Evolutionary conservation across 2,888 invertebrate genomes (phyloP).

Genomic region (Tetropium fuscum): DNA sequence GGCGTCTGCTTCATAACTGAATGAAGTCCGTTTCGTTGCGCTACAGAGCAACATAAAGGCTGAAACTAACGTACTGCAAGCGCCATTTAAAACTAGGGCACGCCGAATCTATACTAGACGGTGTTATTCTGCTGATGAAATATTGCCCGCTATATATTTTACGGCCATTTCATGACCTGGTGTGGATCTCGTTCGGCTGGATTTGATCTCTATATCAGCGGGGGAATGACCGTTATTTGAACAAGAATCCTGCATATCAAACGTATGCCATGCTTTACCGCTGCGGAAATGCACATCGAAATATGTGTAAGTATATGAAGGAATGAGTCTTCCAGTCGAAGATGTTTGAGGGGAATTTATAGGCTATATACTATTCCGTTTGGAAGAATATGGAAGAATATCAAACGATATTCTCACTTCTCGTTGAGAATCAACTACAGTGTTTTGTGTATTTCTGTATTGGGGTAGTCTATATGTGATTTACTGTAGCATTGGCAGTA

Average conservation of each 20-base stretch:
- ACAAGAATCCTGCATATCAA: conserved; percentile 19
- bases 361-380: background rate
- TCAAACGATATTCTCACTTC: background rate
- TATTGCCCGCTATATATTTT: conserved; percentile 24
- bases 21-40: too few species aligned
- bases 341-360: conserved; percentile 5
- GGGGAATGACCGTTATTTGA: conserved; percentile 26
- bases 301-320: conserved; percentile 11
- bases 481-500: too few species aligned
- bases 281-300: conserved; percentile 12
- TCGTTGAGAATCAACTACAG: background rate
- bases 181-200: conserved; percentile 14
- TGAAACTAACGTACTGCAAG: background rate
- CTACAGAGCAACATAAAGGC: background rate
- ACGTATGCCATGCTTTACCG: conserved; percentile 5
- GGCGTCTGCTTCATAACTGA: too few species aligned
- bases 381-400: background rate
- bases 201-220: conserved; percentile 14
- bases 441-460: background rate
- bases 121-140: conserved; percentile 16
- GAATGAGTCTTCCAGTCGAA: background rate
- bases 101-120: conserved; percentile 13
- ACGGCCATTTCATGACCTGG: conserved; percentile 9
- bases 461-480: too few species aligned
- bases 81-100: conserved; percentile 6